These are phyloP conservation scores for Siphamia tubifer DNA, from an alignment of 2,113 vertebrate genomes.

Conservation along the genomic window DNA sequence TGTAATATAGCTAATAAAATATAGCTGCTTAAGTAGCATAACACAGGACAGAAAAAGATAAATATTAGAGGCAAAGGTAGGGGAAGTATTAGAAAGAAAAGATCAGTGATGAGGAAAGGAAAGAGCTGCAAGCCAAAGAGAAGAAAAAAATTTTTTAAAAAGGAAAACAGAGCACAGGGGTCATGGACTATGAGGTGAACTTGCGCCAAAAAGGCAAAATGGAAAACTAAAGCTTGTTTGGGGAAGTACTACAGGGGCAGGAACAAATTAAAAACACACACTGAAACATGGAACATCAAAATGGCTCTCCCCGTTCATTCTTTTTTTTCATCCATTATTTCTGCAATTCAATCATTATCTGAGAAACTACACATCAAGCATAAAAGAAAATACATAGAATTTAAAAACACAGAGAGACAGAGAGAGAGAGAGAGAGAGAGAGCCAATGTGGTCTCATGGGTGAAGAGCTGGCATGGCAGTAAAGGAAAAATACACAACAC, in stretches of 20 bases:
- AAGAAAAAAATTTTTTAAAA: too few species aligned
- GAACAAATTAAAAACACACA: not conserved
- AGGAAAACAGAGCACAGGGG: not conserved
- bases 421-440: too few species aligned
- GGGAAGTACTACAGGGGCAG: not conserved
- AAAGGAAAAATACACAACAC: constrained; percentile 3
- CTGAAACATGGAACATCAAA: not conserved
- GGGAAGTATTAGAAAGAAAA: not conserved
- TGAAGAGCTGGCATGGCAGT: not conserved
- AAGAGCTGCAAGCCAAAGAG: not conserved
- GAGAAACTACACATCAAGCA: not conserved
- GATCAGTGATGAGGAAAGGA: not conserved
- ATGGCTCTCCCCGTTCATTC: not conserved
- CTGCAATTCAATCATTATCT: not conserved
- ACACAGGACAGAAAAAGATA: not conserved
- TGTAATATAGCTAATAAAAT: too few species aligned
- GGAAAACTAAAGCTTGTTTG: constrained; percentile 24
- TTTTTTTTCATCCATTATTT: not conserved
- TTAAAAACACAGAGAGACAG: constrained; percentile 4
- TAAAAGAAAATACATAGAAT: not conserved
- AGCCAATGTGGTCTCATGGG: not conserved
- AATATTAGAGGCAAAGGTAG: not conserved
- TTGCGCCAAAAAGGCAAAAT: constrained; percentile 17
- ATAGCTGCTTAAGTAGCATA: not conserved
- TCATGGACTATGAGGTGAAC: constrained; percentile 39